A percentile compares a stretch with the other conserved stretches of the same genome.
Evolutionary conservation across 2,797 vertebrate species (phyloP).

Genomic region (Cebuella pygmaea): DNA sequence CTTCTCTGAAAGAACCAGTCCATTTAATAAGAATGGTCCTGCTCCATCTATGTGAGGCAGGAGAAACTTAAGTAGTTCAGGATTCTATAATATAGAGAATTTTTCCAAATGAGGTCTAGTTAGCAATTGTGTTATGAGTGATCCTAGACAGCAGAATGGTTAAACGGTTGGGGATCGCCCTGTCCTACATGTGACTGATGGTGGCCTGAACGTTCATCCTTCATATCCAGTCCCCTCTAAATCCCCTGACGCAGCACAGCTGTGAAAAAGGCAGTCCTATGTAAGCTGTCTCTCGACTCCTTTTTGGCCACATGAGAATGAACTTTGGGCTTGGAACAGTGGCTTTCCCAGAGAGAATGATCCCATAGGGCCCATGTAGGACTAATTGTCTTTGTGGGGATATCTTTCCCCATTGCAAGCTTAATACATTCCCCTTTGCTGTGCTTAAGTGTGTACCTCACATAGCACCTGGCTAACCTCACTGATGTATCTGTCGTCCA

Average conservation of each 20-base stretch:
- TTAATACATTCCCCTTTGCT: neutral
- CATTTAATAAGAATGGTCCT: neutral
- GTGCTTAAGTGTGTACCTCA: neutral
- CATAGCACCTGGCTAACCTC: neutral
- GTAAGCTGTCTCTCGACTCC: accelerated
- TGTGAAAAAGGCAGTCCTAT: neutral
- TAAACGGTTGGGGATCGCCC: accelerated
- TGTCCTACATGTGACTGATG: neutral
- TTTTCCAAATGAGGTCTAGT: neutral
- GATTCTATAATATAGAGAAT: neutral
- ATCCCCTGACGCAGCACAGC: no score
- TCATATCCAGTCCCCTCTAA: neutral
- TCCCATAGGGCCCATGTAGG: neutral
- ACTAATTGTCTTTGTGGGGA: neutral
- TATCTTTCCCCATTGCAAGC: neutral
- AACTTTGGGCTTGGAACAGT: neutral
- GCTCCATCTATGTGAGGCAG: neutral
- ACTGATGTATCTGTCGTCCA: neutral
- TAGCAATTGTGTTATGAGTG: neutral
- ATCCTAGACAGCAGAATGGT: neutral
- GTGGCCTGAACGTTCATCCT: neutral
- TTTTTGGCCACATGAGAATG: neutral
- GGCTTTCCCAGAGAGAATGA: neutral
- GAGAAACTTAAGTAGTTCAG: neutral
- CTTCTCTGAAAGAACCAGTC: neutral